Conservation (phyloP, 30 jellyfish, hydroid and myxozoan species). For the Thelohanellus kitauei region DNA sequence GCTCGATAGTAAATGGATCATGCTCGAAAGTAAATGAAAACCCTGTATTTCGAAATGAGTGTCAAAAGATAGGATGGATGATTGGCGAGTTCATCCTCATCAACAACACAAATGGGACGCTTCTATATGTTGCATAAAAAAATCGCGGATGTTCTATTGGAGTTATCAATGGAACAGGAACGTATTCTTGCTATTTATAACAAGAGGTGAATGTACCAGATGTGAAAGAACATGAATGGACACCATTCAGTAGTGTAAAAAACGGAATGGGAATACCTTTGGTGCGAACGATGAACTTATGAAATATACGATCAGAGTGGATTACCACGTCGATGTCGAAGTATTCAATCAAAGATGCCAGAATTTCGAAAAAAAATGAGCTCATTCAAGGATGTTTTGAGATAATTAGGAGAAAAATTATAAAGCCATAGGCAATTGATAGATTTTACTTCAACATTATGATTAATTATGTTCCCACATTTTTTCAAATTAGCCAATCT, state of each 20-base stretch:
- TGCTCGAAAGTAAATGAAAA: no score
- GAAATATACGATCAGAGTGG: slow-evolving; percentile 22
- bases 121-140: neutral
- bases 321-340: slow-evolving; percentile 19
- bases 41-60: slow-evolving; percentile 20
- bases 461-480: no score
- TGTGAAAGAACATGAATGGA: no score
- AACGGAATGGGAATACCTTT: slow-evolving; percentile 96
- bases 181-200: slow-evolving; percentile 95
- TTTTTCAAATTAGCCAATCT: no score
- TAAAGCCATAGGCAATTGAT: no score
- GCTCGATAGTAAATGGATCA: no score
- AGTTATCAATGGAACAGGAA: slow-evolving; percentile 73
- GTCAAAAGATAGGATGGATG: slow-evolving; percentile 51
- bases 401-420: no score
- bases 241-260: slow-evolving; percentile 40
- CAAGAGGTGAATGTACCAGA: slow-evolving; percentile 10
- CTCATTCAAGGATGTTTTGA: no score
- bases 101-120: no score
- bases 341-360: slow-evolving; percentile 68
- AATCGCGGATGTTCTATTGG: slow-evolving; percentile 39
- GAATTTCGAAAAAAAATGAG: no score
- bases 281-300: slow-evolving; percentile 69
- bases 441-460: no score
- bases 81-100: slow-evolving; percentile 11